These are phyloP conservation scores for Bubo scandiacus DNA, from an alignment of 2,113 vertebrate species.

Conservation along the genomic window DNA sequence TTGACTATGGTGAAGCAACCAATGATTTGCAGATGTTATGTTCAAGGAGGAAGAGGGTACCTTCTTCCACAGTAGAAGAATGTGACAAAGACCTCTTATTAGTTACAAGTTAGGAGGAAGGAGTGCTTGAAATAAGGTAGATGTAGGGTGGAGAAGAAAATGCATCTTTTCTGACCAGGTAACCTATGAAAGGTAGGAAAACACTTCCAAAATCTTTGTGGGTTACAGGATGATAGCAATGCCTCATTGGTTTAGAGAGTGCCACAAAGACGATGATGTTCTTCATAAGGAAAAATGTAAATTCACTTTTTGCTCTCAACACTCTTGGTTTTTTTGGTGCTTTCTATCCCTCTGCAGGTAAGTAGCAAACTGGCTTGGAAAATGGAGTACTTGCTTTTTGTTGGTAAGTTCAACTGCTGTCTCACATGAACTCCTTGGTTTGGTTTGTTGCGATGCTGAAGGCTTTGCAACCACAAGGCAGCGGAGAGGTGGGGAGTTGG, in stretches of 20 bases:
- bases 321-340: neutral
- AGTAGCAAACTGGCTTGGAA: neutral
- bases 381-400: neutral
- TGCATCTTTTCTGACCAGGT: neutral
- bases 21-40: neutral
- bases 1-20: neutral
- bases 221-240: neutral
- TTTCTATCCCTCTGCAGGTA: neutral
- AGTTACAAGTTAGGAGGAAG: neutral
- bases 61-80: neutral
- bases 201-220: neutral
- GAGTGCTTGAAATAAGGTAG: neutral
- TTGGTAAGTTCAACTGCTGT: neutral
- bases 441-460: neutral
- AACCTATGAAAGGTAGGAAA: neutral
- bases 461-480: neutral
- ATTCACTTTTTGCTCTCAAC: neutral
- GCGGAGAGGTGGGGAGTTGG: neutral
- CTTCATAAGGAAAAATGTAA: neutral
- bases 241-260: neutral
- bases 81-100: neutral
- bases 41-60: neutral
- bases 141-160: neutral
- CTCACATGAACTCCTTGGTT: accelerated
- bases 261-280: neutral